Evolutionary conservation across 2,888 invertebrate species (phyloP).

Genomic region (Trachelus troglodyta): DNA sequence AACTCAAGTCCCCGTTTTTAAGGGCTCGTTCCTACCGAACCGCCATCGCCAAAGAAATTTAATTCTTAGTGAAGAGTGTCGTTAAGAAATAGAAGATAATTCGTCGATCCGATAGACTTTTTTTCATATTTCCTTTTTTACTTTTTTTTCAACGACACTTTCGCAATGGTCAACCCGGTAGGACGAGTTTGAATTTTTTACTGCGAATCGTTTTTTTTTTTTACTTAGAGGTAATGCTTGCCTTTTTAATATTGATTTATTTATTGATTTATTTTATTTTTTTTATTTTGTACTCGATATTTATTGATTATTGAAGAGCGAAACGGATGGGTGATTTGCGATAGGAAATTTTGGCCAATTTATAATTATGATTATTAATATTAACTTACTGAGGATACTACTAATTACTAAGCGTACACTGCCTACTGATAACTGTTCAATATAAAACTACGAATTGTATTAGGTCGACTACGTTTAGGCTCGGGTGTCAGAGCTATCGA

Average conservation of each 20-base stretch:
- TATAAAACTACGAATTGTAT: background rate
- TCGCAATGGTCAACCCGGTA: background rate
- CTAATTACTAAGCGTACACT: background rate
- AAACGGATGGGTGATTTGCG: background rate
- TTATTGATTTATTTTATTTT: background rate
- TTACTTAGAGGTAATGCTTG: constrained; percentile 48
- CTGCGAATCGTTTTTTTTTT: constrained; percentile 16
- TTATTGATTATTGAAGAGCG: background rate
- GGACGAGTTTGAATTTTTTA: constrained; percentile 6
- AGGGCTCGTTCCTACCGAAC: constrained; percentile 13
- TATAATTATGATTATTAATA: background rate
- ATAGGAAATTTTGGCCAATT: background rate
- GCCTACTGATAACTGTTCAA: background rate
- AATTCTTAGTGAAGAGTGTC: background rate
- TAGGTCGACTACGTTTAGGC: background rate
- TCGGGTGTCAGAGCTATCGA: background rate
- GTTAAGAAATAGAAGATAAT: background rate
- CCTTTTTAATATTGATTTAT: constrained; percentile 11
- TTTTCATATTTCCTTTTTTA: constrained; percentile 7
- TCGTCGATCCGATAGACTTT: background rate
- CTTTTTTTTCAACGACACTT: constrained; percentile 4
- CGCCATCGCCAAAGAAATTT: background rate
- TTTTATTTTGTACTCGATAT: background rate
- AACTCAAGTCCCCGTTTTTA: constrained; percentile 18
- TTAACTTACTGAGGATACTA: background rate